Percentiles rank a stretch among this genome's conserved stretches.
phyloP scores from a whole-genome alignment of 2,113 vertebrate species.

The Onychostruthus taczanowskii region DNA sequence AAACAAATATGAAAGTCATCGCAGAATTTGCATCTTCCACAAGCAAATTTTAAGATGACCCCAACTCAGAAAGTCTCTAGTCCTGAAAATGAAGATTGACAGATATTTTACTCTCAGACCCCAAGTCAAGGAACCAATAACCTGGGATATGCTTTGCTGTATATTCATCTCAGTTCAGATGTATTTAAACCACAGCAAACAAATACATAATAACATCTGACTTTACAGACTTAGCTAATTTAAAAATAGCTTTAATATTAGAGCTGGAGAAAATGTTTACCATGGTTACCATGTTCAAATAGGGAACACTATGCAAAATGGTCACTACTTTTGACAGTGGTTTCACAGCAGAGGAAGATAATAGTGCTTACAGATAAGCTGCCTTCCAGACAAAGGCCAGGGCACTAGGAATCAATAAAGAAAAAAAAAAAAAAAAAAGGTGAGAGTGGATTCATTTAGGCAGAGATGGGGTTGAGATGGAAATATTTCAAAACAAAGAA shows the following conservation, averaged over 20 bases:
- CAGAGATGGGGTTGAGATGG: neutral
- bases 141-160: neutral
- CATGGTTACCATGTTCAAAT: neutral
- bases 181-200: neutral
- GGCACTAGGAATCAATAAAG: neutral
- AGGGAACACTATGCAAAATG: neutral
- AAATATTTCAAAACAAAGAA: neutral
- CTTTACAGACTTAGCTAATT: neutral
- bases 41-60: neutral
- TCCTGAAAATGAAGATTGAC: neutral
- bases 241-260: neutral
- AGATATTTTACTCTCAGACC: neutral
- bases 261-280: neutral
- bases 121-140: neutral
- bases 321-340: neutral
- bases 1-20: neutral
- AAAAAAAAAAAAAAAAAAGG: neutral
- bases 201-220: neutral
- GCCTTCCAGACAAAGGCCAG: neutral
- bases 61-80: neutral
- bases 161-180: neutral
- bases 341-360: neutral
- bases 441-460: rapidly evolving
- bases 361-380: neutral
- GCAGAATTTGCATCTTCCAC: neutral